Evolutionary conservation across 2,113 vertebrate species (phyloP).

Genomic region (Acrocephalus arundinaceus): DNA sequence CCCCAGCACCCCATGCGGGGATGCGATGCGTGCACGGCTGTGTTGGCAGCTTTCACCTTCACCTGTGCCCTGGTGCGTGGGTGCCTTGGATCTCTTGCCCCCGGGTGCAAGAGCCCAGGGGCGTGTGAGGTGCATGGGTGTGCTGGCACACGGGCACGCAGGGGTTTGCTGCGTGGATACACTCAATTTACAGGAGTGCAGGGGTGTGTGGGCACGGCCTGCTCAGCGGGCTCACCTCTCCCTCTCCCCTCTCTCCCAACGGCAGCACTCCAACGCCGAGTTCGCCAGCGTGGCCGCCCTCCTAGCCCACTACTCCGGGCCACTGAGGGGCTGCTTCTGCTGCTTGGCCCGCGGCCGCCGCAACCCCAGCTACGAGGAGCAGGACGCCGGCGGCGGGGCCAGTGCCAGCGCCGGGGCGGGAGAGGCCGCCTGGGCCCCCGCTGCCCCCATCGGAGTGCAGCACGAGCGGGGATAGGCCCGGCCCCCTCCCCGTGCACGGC

Average conservation of each 20-base stretch:
- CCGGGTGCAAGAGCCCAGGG: not conserved
- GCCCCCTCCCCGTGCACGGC: not conserved
- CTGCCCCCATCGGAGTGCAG: conserved; percentile 11
- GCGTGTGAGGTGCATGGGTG: fast-evolving
- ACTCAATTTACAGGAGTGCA: not conserved
- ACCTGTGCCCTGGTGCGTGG: fast-evolving
- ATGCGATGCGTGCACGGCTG: fast-evolving
- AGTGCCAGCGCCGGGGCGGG: not conserved
- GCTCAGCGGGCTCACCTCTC: fast-evolving
- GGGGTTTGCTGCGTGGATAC: not conserved
- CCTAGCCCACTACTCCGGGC: conserved; percentile 82
- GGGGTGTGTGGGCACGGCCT: too few relatives aligned
- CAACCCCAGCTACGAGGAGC: conserved; percentile 89
- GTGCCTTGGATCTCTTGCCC: not conserved
- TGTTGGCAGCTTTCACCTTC: fast-evolving
- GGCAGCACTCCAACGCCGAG: conserved; percentile 80
- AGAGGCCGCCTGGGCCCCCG: not conserved
- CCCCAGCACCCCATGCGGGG: fast-evolving
- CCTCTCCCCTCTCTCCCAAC: not conserved
- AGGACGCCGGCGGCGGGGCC: conserved; percentile 16
- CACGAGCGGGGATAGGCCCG: conserved; percentile 62
- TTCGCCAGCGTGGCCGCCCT: conserved; percentile 84
- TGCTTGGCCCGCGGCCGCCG: conserved; percentile 77
- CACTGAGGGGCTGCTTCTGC: conserved; percentile 78
- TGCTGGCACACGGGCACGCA: not conserved